phyloP scores from a whole-genome alignment of 1,140 invertebrate genomes.

The Adelges cooleyi region DNA sequence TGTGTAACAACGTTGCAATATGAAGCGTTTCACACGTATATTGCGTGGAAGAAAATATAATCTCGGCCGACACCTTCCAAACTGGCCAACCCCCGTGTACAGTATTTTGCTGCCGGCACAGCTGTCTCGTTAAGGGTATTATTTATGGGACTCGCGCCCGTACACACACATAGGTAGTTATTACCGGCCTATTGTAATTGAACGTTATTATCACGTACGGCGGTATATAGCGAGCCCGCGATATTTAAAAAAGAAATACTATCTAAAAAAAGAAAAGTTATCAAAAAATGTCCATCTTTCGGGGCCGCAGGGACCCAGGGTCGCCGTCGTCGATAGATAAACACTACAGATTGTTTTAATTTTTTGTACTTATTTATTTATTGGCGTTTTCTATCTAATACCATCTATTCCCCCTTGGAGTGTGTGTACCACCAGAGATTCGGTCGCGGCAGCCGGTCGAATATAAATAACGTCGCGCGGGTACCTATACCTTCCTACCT shows the following conservation, averaged over 20 bases:
- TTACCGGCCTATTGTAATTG: slow-evolving; percentile 19
- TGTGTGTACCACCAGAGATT: no score
- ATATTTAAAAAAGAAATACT: no score
- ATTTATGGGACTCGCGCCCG: slow-evolving; percentile 20
- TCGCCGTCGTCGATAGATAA: neutral
- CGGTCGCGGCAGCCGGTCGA: no score
- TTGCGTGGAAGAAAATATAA: neutral
- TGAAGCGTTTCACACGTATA: neutral
- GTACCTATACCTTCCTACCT: no score
- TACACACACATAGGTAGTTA: slow-evolving; percentile 21
- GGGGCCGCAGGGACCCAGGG: neutral
- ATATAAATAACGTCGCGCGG: no score
- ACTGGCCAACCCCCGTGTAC: neutral
- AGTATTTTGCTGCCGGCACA: neutral
- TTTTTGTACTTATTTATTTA: no score
- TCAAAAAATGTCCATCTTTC: neutral
- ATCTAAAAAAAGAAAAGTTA: no score
- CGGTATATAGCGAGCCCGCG: no score
- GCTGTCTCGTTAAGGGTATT: slow-evolving; percentile 28
- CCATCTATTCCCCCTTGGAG: no score
- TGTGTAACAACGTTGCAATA: no score
- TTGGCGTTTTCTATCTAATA: no score
- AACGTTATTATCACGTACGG: slow-evolving; percentile 13
- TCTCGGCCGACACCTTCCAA: slow-evolving; percentile 5
- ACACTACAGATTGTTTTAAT: no score